A percentile compares a stretch with the other conserved stretches of the same genome.
phyloP scores from a whole-genome alignment of 2,113 vertebrate species.

The Tiliqua scincoides region DNA sequence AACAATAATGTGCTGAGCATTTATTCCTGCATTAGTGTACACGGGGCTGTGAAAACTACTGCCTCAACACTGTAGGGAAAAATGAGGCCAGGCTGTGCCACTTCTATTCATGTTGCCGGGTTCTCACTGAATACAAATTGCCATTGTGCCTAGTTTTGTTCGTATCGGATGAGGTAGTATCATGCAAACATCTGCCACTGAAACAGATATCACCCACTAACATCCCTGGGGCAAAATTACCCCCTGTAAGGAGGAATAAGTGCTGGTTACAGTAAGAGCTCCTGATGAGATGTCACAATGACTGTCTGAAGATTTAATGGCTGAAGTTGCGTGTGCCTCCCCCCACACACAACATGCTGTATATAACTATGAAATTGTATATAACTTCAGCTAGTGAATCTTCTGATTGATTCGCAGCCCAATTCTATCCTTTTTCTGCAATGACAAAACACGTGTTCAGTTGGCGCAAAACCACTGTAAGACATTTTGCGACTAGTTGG shows the following conservation, averaged over 20 bases:
- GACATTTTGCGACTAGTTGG: too few species aligned
- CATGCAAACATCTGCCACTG: conserved; percentile 45
- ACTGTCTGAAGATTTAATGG: conserved; percentile 43
- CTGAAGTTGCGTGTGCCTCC: background rate
- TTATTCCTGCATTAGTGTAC: conserved; percentile 65
- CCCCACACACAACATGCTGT: too few species aligned
- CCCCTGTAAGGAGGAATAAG: background rate
- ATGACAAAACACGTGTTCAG: too few species aligned
- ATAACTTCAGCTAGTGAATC: too few species aligned
- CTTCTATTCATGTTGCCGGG: conserved; percentile 14
- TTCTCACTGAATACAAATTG: conserved; percentile 35
- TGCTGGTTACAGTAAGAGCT: conserved; percentile 28
- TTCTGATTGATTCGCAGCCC: too few species aligned
- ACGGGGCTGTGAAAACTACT: conserved; percentile 48
- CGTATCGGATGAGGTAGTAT: conserved; percentile 20
- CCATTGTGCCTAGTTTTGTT: conserved; percentile 40
- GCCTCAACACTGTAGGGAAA: conserved; percentile 45
- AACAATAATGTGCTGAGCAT: conserved; percentile 61
- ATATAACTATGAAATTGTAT: too few species aligned
- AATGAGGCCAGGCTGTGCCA: conserved; percentile 15
- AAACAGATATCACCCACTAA: background rate
- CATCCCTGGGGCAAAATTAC: conserved; percentile 45
- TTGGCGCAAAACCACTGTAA: too few species aligned
- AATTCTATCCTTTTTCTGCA: too few species aligned
- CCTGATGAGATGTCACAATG: conserved; percentile 44